A percentile compares a stretch with the other conserved stretches of the same genome.
Evolutionary conservation across 2,797 vertebrate genomes (phyloP).

Genomic region (Cyclura pinguis): DNA sequence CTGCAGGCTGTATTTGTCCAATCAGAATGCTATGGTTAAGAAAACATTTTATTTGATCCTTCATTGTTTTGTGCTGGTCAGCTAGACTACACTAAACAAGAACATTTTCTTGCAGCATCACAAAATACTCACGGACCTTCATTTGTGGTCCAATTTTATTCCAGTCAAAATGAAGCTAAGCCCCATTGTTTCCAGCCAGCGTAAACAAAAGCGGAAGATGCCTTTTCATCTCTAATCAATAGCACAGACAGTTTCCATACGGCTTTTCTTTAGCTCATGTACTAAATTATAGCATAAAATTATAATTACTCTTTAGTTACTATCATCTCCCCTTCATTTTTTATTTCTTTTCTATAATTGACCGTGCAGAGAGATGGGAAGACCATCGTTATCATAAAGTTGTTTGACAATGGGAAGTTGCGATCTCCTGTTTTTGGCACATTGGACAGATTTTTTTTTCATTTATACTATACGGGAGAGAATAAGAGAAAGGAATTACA

Average conservation of each 20-base stretch:
- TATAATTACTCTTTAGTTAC: conserved; percentile 23
- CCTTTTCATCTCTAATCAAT: conserved; percentile 47
- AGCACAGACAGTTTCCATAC: conserved; percentile 11
- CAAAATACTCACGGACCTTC: neutral
- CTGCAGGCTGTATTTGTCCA: neutral
- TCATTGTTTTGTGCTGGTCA: conserved; percentile 6
- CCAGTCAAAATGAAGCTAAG: neutral
- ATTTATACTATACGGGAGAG: conserved; percentile 17
- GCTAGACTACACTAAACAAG: neutral
- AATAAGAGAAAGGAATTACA: neutral
- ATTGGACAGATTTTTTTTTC: conserved; percentile 3
- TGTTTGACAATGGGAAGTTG: conserved; percentile 17
- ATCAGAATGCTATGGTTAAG: conserved; percentile 8
- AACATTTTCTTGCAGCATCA: conserved; percentile 13
- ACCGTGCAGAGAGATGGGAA: neutral
- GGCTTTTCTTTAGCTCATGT: conserved; percentile 17
- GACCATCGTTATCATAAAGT: conserved; percentile 22
- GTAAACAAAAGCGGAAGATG: conserved; percentile 44
- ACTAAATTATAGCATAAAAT: conserved; percentile 34
- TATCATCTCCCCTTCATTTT: conserved; percentile 20
- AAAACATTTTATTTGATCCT: conserved; percentile 14
- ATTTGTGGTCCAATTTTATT: conserved; percentile 24
- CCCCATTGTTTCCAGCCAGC: conserved; percentile 30
- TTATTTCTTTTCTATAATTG: conserved; percentile 36
- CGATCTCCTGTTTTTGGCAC: conserved; percentile 28